Evolutionary conservation across 2,888 invertebrate species (phyloP).

Genomic region (Aporophyla nigra): DNA sequence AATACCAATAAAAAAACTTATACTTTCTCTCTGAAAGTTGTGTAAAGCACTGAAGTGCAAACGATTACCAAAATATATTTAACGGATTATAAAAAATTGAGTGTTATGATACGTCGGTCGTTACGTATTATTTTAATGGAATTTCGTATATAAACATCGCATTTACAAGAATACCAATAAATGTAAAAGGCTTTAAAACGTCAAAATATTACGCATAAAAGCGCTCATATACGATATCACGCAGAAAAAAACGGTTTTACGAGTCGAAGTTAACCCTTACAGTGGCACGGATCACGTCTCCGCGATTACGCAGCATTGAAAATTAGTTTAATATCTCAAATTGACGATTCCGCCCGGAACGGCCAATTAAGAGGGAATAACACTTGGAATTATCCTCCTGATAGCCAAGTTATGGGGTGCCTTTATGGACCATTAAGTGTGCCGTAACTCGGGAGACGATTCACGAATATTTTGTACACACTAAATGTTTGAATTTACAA

Average conservation of each 20-base stretch:
- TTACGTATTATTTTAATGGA: conserved; percentile 59
- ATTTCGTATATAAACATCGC: conserved; percentile 40
- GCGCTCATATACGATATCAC: conserved; percentile 48
- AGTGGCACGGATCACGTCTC: conserved; percentile 80
- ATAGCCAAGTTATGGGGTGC: conserved; percentile 90
- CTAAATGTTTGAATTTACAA: conserved; percentile 76
- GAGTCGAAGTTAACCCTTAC: conserved; percentile 75
- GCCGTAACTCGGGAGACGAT: conserved; percentile 77
- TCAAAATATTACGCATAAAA: conserved; percentile 64
- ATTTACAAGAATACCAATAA: conserved; percentile 58
- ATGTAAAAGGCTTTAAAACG: conserved; percentile 59
- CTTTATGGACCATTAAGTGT: conserved; percentile 88
- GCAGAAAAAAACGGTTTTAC: conserved; percentile 64
- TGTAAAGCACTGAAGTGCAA: conserved; percentile 43
- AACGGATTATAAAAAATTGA: conserved; percentile 42
- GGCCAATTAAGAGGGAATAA: conserved; percentile 90
- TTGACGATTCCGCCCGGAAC: conserved; percentile 90
- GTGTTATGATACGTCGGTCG: conserved; percentile 21
- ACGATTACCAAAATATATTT: conserved; percentile 46
- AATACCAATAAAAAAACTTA: conserved; percentile 34
- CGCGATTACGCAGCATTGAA: conserved; percentile 89
- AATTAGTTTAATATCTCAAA: conserved; percentile 91
- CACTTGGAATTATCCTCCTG: conserved; percentile 86
- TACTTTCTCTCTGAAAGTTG: conserved; percentile 58
- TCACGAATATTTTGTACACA: conserved; percentile 76